phyloP scores from a whole-genome alignment of 2,113 vertebrate genomes.

The Ciconia boyciana region DNA sequence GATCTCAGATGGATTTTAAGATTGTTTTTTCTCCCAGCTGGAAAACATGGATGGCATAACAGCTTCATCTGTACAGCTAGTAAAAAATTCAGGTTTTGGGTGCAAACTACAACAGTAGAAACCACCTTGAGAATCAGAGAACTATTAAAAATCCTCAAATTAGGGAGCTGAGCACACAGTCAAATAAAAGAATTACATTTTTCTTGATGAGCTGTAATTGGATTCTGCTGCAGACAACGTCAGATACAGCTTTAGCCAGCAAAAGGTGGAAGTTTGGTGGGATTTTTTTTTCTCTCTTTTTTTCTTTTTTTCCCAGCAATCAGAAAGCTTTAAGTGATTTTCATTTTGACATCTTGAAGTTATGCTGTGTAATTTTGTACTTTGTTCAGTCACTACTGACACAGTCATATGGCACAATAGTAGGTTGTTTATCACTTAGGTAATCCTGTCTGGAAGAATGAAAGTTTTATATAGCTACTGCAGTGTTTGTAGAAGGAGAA shows the following conservation, averaged over 20 bases:
- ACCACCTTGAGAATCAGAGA: neutral
- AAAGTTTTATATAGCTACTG: neutral
- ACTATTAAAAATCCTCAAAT: neutral
- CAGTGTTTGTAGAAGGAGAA: neutral
- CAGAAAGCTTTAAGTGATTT: neutral
- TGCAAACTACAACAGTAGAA: neutral
- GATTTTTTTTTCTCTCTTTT: neutral
- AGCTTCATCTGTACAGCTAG: neutral
- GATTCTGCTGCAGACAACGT: neutral
- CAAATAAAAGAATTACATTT: neutral
- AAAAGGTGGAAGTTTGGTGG: neutral
- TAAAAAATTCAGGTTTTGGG: neutral
- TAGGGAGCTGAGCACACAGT: neutral
- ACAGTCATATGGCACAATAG: neutral
- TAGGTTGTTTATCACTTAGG: neutral
- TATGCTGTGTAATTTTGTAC: neutral
- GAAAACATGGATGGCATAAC: neutral
- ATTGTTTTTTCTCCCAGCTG: neutral
- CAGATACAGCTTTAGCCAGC: neutral
- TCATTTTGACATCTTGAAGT: neutral
- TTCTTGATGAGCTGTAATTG: neutral
- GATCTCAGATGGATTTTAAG: slow-evolving; percentile 50
- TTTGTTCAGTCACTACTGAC: neutral
- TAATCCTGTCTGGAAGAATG: neutral
- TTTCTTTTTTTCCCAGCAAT: neutral